Conservation (phyloP, 2,888 invertebrate species). For the Chrysolina americana region DNA sequence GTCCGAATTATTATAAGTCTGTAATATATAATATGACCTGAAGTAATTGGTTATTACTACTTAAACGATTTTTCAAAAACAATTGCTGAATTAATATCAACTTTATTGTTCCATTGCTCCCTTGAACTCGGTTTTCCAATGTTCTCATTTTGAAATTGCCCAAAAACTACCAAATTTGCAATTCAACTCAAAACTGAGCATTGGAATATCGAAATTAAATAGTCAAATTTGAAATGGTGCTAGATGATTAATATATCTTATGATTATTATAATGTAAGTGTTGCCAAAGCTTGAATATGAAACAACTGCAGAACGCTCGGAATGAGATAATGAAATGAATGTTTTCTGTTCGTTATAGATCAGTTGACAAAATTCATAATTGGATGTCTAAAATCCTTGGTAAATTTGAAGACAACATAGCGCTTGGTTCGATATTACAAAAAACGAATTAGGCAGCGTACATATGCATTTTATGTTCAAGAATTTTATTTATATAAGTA, state of each 20-base stretch:
- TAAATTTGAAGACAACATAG: no score
- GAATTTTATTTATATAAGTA: no score
- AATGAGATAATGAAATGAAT: not conserved
- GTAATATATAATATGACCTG: not conserved
- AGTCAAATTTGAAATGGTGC: constrained; percentile 51
- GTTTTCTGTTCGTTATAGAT: not conserved
- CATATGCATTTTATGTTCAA: no score
- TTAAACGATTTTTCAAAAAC: no score
- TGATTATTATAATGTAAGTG: constrained; percentile 54
- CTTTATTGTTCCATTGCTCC: constrained; percentile 24
- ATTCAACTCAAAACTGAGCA: not conserved
- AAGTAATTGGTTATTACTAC: not conserved
- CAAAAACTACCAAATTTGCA: not conserved
- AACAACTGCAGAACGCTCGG: not conserved
- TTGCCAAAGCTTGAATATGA: constrained; percentile 43
- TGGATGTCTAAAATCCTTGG: no score
- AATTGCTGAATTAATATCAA: constrained; percentile 8
- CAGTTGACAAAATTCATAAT: no score
- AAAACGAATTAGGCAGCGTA: no score
- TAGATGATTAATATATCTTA: constrained; percentile 49
- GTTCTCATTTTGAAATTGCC: not conserved
- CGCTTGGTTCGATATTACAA: no score
- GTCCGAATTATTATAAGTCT: no score
- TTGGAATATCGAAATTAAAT: constrained; percentile 32
- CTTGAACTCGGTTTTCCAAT: not conserved